Evolutionary conservation across 1,140 invertebrate species (phyloP).

Genomic region (Drosophila nannoptera): DNA sequence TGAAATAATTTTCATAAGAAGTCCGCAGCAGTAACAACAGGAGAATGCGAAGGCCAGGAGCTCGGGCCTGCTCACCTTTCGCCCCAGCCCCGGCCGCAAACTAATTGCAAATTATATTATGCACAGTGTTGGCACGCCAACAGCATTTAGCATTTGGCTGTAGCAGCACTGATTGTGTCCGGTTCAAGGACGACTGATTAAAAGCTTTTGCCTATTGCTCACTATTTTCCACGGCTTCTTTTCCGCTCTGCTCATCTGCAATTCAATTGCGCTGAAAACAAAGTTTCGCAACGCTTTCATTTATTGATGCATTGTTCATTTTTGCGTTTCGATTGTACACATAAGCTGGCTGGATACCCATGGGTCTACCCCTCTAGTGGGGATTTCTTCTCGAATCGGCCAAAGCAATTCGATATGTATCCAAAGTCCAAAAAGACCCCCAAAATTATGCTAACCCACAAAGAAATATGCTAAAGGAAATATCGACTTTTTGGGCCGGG

Average conservation of each 20-base stretch:
- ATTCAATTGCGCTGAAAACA: neutral
- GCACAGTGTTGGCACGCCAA: conserved; percentile 38
- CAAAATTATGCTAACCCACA: too few relatives aligned
- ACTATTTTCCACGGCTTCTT: conserved; percentile 6
- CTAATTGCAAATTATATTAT: conserved; percentile 68
- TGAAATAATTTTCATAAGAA: conserved; percentile 69
- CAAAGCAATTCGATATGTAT: too few relatives aligned
- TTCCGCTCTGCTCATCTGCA: neutral
- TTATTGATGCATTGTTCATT: conserved; percentile 7
- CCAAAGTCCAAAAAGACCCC: too few relatives aligned
- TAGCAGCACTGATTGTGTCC: conserved; percentile 16
- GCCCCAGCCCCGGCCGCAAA: conserved; percentile 36
- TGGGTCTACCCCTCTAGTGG: too few relatives aligned
- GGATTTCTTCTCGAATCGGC: too few relatives aligned
- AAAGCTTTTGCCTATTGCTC: conserved; percentile 12
- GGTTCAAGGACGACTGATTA: neutral
- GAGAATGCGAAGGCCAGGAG: too few relatives aligned
- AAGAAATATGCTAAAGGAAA: too few relatives aligned
- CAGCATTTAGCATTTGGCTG: neutral
- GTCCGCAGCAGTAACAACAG: conserved; percentile 54
- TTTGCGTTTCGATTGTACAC: neutral
- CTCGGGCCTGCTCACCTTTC: too few relatives aligned
- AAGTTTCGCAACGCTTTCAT: conserved; percentile 29
- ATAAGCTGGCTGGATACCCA: too few relatives aligned
- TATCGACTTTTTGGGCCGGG: too few relatives aligned